Base-by-base conservation (phyloP, 2,888 invertebrate genomes). In the Cybosia mesomella region DNA sequence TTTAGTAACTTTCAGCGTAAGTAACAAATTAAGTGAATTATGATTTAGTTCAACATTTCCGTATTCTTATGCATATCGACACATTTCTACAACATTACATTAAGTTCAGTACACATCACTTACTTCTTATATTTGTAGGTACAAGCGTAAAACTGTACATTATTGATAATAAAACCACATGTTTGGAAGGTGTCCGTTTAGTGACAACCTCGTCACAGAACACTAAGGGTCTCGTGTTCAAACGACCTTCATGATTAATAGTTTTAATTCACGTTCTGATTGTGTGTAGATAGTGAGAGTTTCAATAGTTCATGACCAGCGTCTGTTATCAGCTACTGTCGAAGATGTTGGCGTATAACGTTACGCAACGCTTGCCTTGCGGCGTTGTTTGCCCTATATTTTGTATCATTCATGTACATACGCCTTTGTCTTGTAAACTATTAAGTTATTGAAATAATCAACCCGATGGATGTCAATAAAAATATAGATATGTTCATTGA, bases 331-430 rank as follows among this genome's bases (percentile, higher is more conserved):
- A 70, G 68, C 39, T 18, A 49, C 28, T 55, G 57, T 28, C 36
- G 18, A 49, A 59, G 72, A 61, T 64, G 57, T 55, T 36, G 67
- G 59, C 21, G 61, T 53, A 58, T n/a, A 49, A 67, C 58, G 72
- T 78, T 78, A 80, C 76, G 75, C 72, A 74, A 81, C 28, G n/a
- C 39, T 74, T 57, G 70, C 71, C 73, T 76, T 76, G 66, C 15
- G 43, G 59, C 53, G 49, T 15, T 63, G 15, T 67, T 63, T 66
- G 49, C 34, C 22, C 54, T n/a, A 67, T 24, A 60, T 67, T 22
- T 21, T 22, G 61, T 57, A 53, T 18, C 24, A 39, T 24, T 43
- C 43, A 58, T 58, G 34, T 58, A 62, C 15, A 36, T 39, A 64
- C n/a, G 21, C 22, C 15, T 54, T 54, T 63, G 15, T 53, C 22